A percentile compares a stretch with the other conserved stretches of the same genome.
Evolutionary conservation across 2,888 invertebrate genomes (phyloP).

Genomic region (Thysanoteuthis rhombus): DNA sequence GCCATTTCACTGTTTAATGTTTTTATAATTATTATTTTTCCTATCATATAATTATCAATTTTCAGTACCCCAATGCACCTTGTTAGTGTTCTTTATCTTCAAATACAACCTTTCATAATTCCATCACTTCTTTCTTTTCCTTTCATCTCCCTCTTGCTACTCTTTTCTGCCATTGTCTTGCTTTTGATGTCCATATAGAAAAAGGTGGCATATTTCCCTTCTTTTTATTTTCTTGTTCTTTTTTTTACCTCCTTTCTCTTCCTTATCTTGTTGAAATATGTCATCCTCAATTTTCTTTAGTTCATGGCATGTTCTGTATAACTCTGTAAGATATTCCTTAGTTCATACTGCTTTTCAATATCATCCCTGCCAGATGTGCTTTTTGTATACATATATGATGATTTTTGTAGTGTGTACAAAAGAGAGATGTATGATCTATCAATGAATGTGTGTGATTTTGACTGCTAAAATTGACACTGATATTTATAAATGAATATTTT

Average conservation of each 20-base stretch:
- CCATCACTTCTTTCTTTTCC: not conserved
- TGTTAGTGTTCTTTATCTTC: not conserved
- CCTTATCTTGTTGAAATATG: not conserved
- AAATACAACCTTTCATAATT: not conserved
- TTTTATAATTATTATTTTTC: not conserved
- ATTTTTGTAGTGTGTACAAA: not conserved
- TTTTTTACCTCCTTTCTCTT: not conserved
- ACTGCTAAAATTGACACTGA: not conserved
- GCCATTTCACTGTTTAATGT: not conserved
- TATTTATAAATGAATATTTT: not conserved
- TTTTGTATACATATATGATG: conserved; percentile 12
- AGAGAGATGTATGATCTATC: not conserved
- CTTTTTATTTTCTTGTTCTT: not conserved
- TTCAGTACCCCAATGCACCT: not conserved
- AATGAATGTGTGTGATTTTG: not conserved
- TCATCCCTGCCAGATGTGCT: not conserved
- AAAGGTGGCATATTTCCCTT: not conserved
- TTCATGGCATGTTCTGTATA: not conserved
- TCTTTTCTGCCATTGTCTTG: not conserved
- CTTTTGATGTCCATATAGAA: not conserved
- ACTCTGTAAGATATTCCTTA: not conserved
- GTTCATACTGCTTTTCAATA: not conserved
- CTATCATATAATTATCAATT: not conserved
- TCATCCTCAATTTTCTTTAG: not conserved
- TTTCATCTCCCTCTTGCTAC: not conserved